Base-by-base conservation (phyloP, 2,888 invertebrate genomes). In the Melanostoma mellinum region DNA sequence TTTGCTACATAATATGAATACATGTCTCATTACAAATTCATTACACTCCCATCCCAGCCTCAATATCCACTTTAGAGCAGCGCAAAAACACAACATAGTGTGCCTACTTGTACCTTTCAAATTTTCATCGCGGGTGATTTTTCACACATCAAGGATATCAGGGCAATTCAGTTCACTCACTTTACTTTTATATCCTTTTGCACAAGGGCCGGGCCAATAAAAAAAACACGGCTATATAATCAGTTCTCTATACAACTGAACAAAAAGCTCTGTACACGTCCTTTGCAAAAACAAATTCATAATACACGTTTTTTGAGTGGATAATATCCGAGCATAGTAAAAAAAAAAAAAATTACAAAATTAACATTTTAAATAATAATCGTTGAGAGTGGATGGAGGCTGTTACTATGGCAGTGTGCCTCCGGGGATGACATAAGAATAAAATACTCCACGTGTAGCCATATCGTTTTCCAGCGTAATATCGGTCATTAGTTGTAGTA, bases 331-430 rank as follows among this genome's bases (percentile, higher is more conserved):
- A 3, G 5, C 8, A 48, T n/a, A n/a, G 33, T 63, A 52, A 69
- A 68, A 44, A 72, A 72, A 44, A 33, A 48, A 60, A 58, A 56
- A 73, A 56, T 55, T 42, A 71, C 63, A 40, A 55, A 48, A 81
- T 81, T 81, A 77, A 56, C 81, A 73, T 81, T 50, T 63, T 63
- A 56, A 63, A 73, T 72, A 81, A 81, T 76, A 55, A 73, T 77
- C 56, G 77, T 73, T 55, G 61, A 76, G 61, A 61, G 44, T 35
- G 42, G 32, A 52, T 40, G 68, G 36, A 52, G 6, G 9, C 8
- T 30, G 46, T 9, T 20, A 58, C 20, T 20, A 20, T 20, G 20
- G 20, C 20, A n/a, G 35, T 10, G 33, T 58, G 32, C 1, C 0
- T 6, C 1, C 4, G 20, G 4, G 36, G 36, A 10, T 0, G 8